Evolutionary conservation across 2,113 vertebrate species (phyloP), one percentile per base, ranked within the genome.

Genomic region (Morone saxatilis): DNA sequence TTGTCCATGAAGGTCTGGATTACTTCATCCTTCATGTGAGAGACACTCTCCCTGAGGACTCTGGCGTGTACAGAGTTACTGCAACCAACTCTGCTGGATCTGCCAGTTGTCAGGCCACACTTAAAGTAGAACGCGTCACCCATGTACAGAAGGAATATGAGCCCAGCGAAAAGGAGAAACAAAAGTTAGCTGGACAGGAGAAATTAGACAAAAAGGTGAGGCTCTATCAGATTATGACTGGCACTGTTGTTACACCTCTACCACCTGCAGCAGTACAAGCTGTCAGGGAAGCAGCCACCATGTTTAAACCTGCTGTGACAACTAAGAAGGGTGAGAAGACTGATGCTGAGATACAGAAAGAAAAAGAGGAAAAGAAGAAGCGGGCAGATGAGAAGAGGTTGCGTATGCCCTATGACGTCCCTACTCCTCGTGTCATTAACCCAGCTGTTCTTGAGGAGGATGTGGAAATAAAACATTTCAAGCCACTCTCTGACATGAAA

Each of bases 41-140:
- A 92, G 98, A 97, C 72, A 99, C 98, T 73, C 94, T 99, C 45
- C 96, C 96, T 41, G 98, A 98, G 91, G 98, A 99, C 91, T 97
- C 98, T 10, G 98, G 98, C 41, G 95, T 96, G 83, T 99, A 99
- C 81, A 96, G 98, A 95, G 97, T 99, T 61, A 99, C 96, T 74
- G 98, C 98, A 73, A 99, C 98, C 71, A 99, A 99, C 90, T 97
- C 96, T 71, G 98, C 98, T 71, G 98, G 98, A 85, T 99, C 98
- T 85, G 96, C 98, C 69, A 98, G 98, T 90, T 99, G 98, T 90
- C 98, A 99, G 91, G 96, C 98, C 76, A 96, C 96, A 40, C 94
- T 99, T 4, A 98, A 97, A 93, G 98, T 99, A 13, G 97, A 97
- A 71, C 97, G 97, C 38, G 60, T 96, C 67, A 90, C 93, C 84